Base-by-base conservation (phyloP, 2,888 invertebrate genomes). In the Drosophila atroscutellata region DNA sequence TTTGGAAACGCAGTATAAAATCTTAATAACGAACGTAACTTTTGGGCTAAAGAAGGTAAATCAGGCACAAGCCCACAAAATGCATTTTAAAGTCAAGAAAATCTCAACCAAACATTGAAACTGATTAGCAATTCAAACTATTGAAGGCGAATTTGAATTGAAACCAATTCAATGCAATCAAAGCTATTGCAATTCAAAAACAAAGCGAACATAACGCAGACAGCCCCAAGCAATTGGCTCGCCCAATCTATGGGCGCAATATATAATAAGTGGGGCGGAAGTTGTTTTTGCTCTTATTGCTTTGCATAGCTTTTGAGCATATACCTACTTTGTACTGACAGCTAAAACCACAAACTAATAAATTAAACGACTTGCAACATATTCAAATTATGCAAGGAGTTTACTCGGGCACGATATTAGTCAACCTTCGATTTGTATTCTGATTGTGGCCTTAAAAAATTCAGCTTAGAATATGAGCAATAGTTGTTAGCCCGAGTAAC, bases 61-160 rank as follows among this genome's bases (percentile, higher is more conserved):
- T 39, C 28, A 39, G 59, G 20, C 28, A 9, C 39, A 57, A 58
- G 36, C 45, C 54, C 66, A 65, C 54, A 74, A 67, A 66, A 50
- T 47, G n/a, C 57, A 37, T 66, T 65, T 63, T 59, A 39, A 57
- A 61, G 39, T 54, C 58, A 49, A 36, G 28, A 66, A 69, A 58
- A 58, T 59, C 45, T 39, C 24, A 60, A 59, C 26, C 8, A 58
- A 60, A 71, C 58, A 70, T 36, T 39, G 32, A 70, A 64, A 65
- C 67, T 74, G 59, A 80, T 77, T 86, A 64, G 50, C 51, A 54
- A 68, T 72, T 72, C 68, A 66, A 73, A 60, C 63, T 79, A 74
- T 81, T 70, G 68, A 62, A 67, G 49, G 50, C 57, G 50, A 82
- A 88, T 88, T 85, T 75, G 52, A 76, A 80, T 85, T 69, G 71